These are phyloP conservation scores for Tyria jacobaeae DNA, from an alignment of 2,888 invertebrate species.

Conservation along the genomic window DNA sequence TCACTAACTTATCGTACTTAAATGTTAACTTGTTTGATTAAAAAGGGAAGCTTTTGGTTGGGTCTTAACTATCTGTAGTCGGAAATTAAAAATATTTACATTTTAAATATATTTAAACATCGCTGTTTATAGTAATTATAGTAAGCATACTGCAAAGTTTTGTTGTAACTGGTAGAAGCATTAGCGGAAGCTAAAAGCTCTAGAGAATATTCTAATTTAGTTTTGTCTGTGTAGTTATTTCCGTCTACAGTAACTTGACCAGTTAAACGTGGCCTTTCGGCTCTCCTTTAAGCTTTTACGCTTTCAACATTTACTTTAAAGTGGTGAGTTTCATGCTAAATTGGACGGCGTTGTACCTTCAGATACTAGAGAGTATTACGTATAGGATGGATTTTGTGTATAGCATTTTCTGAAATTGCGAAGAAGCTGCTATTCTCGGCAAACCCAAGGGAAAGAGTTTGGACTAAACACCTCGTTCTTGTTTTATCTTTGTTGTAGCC, in stretches of 20 bases:
- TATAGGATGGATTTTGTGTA: constrained; percentile 69
- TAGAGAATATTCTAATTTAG: constrained; percentile 80
- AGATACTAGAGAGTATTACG: constrained; percentile 59
- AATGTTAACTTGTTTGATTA: too few relatives aligned
- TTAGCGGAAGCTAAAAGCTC: constrained; percentile 73
- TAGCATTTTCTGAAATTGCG: constrained; percentile 81
- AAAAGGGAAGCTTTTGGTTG: too few relatives aligned
- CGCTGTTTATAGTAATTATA: constrained; percentile 2
- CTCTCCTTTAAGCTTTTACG: constrained; percentile 49
- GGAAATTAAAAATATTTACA: not conserved
- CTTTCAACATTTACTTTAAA: constrained; percentile 47
- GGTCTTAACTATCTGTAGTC: not conserved
- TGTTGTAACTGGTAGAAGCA: constrained; percentile 56
- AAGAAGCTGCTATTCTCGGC: constrained; percentile 69
- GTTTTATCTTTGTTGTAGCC: constrained; percentile 61
- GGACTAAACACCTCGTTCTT: constrained; percentile 78
- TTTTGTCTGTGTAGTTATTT: constrained; percentile 80
- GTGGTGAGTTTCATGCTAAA: constrained; percentile 57
- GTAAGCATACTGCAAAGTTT: constrained; percentile 24
- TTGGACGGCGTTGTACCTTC: constrained; percentile 65
- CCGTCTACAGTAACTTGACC: constrained; percentile 69
- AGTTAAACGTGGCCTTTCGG: constrained; percentile 60
- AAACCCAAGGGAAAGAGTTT: constrained; percentile 78
- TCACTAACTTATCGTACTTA: too few relatives aligned
- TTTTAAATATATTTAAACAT: not conserved